Percentiles rank a stretch among this genome's conserved stretches.
These are phyloP conservation scores for Arvicola amphibius DNA, from an alignment of 2,797 vertebrate species.

Conservation along the genomic window DNA sequence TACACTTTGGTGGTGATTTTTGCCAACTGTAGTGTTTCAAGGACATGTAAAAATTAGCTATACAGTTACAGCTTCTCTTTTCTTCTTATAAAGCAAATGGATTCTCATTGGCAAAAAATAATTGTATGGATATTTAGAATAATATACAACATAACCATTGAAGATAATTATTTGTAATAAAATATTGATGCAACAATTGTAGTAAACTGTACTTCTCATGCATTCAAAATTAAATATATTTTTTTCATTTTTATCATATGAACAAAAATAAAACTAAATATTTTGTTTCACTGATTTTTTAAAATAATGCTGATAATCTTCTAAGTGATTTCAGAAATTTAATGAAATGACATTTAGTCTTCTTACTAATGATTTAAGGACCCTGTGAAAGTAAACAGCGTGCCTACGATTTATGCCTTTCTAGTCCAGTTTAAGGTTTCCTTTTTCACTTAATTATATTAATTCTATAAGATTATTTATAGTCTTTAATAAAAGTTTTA, in stretches of 20 bases:
- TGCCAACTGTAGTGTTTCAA: conserved; percentile 71
- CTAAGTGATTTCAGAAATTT: background rate
- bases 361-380: background rate
- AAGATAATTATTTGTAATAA: background rate
- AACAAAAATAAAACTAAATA: background rate
- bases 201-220: background rate
- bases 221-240: background rate
- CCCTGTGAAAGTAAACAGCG: background rate
- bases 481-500: background rate
- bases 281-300: background rate
- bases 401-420: background rate
- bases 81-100: background rate
- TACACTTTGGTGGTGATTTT: conserved; percentile 70
- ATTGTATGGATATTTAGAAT: conserved; percentile 8
- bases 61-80: conserved; percentile 12
- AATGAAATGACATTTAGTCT: background rate
- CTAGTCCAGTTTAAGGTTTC: background rate
- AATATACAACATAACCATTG: background rate
- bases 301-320: background rate
- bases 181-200: background rate
- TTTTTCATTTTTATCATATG: conserved; percentile 3
- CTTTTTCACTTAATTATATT: background rate
- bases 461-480: background rate
- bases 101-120: conserved; percentile 28
- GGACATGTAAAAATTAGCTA: conserved; percentile 62